These are phyloP conservation scores for Muscicapa adusta DNA, from an alignment of 2,113 vertebrate genomes.

Conservation along the genomic window DNA sequence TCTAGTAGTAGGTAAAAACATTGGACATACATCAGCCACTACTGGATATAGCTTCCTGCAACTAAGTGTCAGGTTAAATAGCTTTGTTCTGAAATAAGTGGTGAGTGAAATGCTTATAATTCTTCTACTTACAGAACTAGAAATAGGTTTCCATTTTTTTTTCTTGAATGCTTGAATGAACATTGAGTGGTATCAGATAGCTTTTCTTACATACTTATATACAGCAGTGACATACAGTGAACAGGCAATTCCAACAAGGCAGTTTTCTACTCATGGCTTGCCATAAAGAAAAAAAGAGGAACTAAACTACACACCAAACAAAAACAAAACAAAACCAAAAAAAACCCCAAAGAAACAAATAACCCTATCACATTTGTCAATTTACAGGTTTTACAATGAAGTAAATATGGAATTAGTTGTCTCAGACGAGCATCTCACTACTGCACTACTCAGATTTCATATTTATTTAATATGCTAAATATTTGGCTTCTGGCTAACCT, in stretches of 20 bases:
- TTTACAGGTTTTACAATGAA: neutral
- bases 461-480: neutral
- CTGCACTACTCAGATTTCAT: neutral
- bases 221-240: neutral
- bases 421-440: neutral
- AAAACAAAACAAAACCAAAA: too few species aligned
- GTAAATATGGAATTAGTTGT: neutral
- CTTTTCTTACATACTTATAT: neutral
- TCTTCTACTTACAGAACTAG: neutral
- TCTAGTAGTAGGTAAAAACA: constrained; percentile 11
- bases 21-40: neutral
- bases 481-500: neutral
- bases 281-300: neutral
- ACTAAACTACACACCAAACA: neutral
- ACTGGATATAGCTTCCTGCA: neutral
- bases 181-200: neutral
- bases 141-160: constrained; percentile 2
- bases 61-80: constrained; percentile 12
- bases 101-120: neutral
- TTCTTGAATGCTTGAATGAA: neutral
- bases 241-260: neutral
- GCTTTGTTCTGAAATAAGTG: neutral
- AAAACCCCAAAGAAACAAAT: neutral
- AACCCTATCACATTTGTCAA: neutral
- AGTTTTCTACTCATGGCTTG: neutral